phyloP scores from a whole-genome alignment of 1,140 invertebrate species.

The Psix sp. region DNA sequence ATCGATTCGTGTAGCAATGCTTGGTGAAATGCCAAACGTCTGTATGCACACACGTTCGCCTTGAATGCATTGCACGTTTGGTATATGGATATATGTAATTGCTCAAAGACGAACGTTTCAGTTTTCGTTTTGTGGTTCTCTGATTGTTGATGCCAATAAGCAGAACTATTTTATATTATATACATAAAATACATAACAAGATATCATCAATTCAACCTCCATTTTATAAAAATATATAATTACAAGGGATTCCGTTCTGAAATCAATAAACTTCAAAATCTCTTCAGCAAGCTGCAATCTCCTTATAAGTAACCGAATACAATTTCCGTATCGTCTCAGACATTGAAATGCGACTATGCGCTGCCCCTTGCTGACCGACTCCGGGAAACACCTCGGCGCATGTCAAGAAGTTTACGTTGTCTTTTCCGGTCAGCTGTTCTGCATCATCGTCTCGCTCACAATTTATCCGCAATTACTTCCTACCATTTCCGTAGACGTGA shows the following conservation, averaged over 20 bases:
- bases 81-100: constrained; percentile 52
- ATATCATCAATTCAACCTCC: not conserved
- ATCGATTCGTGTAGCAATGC: constrained; percentile 63
- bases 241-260: no score
- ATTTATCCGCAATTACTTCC: constrained; percentile 69
- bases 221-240: not conserved
- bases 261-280: no score
- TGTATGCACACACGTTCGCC: constrained; percentile 57
- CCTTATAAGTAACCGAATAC: no score
- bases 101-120: constrained; percentile 48
- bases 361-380: constrained; percentile 10
- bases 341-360: constrained; percentile 8
- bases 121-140: constrained; percentile 32
- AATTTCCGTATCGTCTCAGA: no score
- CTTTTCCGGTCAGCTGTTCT: constrained; percentile 66
- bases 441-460: constrained; percentile 70
- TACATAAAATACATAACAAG: constrained; percentile 9
- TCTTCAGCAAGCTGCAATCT: no score
- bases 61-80: constrained; percentile 47
- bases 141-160: constrained; percentile 43
- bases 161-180: constrained; percentile 45
- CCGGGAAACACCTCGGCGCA: constrained; percentile 33
- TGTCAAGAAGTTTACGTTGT: constrained; percentile 29
- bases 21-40: constrained; percentile 58
- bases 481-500: constrained; percentile 66